Evolutionary conservation across 1,140 invertebrate species (phyloP), one percentile per base, ranked within the genome.

Genomic region (Rhynchophorus ferrugineus): DNA sequence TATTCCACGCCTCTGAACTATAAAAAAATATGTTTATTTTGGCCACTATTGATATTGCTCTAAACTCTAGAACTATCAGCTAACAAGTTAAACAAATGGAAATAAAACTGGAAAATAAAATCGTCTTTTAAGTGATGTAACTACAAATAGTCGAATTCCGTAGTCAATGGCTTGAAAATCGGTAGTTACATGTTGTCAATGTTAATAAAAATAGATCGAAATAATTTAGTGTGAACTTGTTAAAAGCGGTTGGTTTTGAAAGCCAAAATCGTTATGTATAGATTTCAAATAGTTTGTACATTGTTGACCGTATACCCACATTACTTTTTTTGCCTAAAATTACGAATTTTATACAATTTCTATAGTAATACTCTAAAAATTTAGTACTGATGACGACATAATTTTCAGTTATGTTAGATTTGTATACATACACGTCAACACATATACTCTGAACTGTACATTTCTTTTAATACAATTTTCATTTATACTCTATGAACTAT

Each of bases 261-360:
- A 44, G 45, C 55, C 48, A 54, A 61, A 41, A 44, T 56, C 21
- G 29, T 24, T 24, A 9, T 46, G 8, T 17, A 24, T 11, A 46
- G n/a, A n/a, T n/a, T n/a, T 51, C 22, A 6, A 11, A 29, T 48
- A 34, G 56, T 64, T 66, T 66, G 64, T 65, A 67, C 64, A 65
- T 60, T 58, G 57, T 66, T 66, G 60, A 66, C 65, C 65, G 65
- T 67, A 67, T 67, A 67, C 65, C 61, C 64, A 63, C 44, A 49
- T 60, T n/a, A n/a, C n/a, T n/a, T n/a, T 58, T 44, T 49, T 38
- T 42, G 42, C 41, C 43, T 50, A 57, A 58, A 50, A 54, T 59
- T 59, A 59, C 39, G 46, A 53, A 45, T 56, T 58, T 62, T 58
- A 48, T 57, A 62, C 54, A 47, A 46, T 47, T 57, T 47, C 47